These are phyloP conservation scores for Tympanoctomys barrerae DNA, from an alignment of 2,797 vertebrate genomes.

Conservation along the genomic window DNA sequence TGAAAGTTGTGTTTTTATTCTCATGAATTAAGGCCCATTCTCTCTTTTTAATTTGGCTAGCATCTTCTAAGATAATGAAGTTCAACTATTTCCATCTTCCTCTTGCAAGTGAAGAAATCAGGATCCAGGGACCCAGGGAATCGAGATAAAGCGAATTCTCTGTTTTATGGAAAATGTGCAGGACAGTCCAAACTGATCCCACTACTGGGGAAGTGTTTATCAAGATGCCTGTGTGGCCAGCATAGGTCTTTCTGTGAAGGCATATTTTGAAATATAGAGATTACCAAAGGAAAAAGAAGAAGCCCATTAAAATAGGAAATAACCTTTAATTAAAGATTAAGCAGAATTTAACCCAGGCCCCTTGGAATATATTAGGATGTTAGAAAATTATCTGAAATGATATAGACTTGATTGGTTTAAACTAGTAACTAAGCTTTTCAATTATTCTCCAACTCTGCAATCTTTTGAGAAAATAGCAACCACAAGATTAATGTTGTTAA, in stretches of 20 bases:
- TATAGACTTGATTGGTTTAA: background rate
- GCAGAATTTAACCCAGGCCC: background rate
- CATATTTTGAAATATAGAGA: background rate
- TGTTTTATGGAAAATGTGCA: background rate
- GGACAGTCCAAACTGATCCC: background rate
- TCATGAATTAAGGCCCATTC: background rate
- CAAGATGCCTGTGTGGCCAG: background rate
- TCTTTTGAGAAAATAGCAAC: background rate
- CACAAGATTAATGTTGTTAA: conserved; percentile 64
- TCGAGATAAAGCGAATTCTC: background rate
- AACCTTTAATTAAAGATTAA: conserved; percentile 29
- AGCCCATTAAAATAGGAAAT: conserved; percentile 9
- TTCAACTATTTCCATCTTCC: background rate
- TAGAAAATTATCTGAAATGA: background rate
- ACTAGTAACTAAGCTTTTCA: background rate
- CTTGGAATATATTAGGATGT: background rate
- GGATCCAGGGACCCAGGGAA: background rate
- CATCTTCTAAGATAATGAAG: background rate
- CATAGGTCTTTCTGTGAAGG: background rate
- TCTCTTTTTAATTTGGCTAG: background rate
- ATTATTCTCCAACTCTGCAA: background rate
- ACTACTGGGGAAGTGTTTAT: background rate
- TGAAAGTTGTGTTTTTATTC: background rate
- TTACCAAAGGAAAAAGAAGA: conserved; percentile 30
- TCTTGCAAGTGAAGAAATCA: background rate